phyloP scores from a whole-genome alignment of 2,113 vertebrate species.

The Elephantulus edwardii region DNA sequence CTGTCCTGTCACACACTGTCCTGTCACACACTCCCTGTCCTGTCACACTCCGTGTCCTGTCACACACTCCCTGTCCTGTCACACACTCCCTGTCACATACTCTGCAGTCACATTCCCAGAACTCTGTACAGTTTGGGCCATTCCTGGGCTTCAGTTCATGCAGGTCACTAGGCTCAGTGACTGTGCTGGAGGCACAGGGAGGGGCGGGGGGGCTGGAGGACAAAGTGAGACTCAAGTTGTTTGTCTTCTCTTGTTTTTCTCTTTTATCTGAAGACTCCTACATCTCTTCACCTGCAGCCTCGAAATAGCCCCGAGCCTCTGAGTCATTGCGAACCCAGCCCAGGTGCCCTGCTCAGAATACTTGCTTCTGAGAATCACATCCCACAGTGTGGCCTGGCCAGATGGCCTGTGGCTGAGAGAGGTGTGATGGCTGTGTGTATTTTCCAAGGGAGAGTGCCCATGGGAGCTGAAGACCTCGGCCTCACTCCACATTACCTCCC shows the following conservation, averaged over 20 bases:
- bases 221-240: rapidly evolving
- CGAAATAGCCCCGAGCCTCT: slow-evolving; percentile 43
- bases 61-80: neutral
- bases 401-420: neutral
- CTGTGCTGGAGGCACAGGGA: neutral
- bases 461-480: neutral
- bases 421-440: neutral
- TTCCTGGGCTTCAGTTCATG: neutral
- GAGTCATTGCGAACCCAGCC: slow-evolving; percentile 54
- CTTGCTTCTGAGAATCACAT: neutral
- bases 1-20: neutral
- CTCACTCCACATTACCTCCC: neutral
- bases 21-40: too few species aligned
- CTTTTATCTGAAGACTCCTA: slow-evolving; percentile 3
- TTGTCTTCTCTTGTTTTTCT: slow-evolving; percentile 50
- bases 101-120: too few species aligned
- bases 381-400: neutral
- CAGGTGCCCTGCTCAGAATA: slow-evolving; percentile 35
- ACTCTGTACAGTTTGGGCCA: neutral
- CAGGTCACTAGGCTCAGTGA: neutral
- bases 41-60: neutral
- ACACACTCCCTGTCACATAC: neutral
- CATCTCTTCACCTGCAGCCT: slow-evolving; percentile 12
- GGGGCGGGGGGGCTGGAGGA: neutral
- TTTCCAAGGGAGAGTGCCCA: too few species aligned